A percentile compares a stretch with the other conserved stretches of the same genome.
Evolutionary conservation across 2,888 invertebrate genomes (phyloP).

Genomic region (Monoplex corrugatus): DNA sequence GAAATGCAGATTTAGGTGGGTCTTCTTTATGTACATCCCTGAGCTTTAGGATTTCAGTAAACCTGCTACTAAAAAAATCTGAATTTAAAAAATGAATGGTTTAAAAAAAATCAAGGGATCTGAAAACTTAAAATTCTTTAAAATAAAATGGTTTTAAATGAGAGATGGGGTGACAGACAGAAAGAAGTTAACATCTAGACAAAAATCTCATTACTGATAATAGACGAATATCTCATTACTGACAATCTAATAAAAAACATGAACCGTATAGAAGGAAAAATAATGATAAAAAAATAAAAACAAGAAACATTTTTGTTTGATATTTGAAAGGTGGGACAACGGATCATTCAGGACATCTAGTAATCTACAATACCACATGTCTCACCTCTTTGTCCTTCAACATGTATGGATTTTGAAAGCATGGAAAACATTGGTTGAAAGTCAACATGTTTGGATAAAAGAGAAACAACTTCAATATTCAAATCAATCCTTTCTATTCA

Average conservation of each 20-base stretch:
- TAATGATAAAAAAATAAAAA: neutral
- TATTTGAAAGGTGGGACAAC: neutral
- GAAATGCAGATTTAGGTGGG: neutral
- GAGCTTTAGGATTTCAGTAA: neutral
- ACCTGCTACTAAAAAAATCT: too few relatives aligned
- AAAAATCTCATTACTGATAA: too few relatives aligned
- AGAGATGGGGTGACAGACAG: neutral
- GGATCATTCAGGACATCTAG: constrained; percentile 4
- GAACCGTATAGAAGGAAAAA: neutral
- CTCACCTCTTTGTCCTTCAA: constrained; percentile 50
- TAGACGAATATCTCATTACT: neutral
- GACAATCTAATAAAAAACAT: neutral
- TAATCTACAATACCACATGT: constrained; percentile 30
- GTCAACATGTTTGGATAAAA: too few relatives aligned
- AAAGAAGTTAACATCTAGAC: neutral
- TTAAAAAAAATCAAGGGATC: too few relatives aligned
- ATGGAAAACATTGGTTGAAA: constrained; percentile 9
- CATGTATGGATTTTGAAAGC: neutral
- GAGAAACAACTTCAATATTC: neutral
- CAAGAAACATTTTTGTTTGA: neutral
- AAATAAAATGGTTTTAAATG: too few relatives aligned
- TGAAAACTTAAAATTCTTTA: too few relatives aligned
- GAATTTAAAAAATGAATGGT: too few relatives aligned
- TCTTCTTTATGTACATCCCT: constrained; percentile 3
- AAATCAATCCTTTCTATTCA: neutral